Percentiles rank a stretch among this genome's conserved stretches.
Conservation (phyloP, 2,113 vertebrate genomes). For the Grammomys dolichurus region DNA sequence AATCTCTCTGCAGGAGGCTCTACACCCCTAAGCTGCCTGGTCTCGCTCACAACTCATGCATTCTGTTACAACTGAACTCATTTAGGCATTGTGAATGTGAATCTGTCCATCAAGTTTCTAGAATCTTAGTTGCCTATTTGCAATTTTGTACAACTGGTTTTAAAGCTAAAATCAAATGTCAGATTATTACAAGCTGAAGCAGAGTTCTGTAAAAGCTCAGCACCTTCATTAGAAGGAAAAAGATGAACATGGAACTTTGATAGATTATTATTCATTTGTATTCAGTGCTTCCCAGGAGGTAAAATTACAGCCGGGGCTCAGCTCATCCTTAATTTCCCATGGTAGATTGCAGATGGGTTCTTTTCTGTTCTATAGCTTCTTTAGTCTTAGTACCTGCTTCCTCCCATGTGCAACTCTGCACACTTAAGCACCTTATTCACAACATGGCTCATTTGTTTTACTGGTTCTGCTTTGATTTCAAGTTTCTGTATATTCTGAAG, state of each 20-base stretch:
- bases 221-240: neutral
- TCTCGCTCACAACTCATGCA: conserved; percentile 27
- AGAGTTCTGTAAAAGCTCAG: conserved; percentile 60
- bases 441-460: conserved; percentile 75
- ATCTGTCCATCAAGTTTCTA: conserved; percentile 57
- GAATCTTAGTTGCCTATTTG: conserved; percentile 48
- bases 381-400: conserved; percentile 78
- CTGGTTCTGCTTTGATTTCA: conserved; percentile 69
- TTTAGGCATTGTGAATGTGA: neutral
- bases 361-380: conserved; percentile 73
- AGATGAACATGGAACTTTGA: conserved; percentile 63
- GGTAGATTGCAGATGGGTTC: conserved; percentile 72
- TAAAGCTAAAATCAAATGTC: conserved; percentile 60
- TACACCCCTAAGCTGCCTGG: neutral
- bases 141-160: conserved; percentile 34
- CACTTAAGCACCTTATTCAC: conserved; percentile 8
- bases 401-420: conserved; percentile 66
- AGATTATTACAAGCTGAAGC: conserved; percentile 70
- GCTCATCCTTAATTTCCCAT: conserved; percentile 72
- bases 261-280: conserved; percentile 75
- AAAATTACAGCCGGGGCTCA: conserved; percentile 77
- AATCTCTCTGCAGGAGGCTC: neutral
- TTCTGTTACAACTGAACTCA: conserved; percentile 6
- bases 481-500: conserved; percentile 39
- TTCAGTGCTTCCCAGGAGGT: conserved; percentile 75